A percentile compares a stretch with the other conserved stretches of the same genome.
Evolutionary conservation across 2,797 vertebrate genomes (phyloP).

Genomic region (Saguinus oedipus): DNA sequence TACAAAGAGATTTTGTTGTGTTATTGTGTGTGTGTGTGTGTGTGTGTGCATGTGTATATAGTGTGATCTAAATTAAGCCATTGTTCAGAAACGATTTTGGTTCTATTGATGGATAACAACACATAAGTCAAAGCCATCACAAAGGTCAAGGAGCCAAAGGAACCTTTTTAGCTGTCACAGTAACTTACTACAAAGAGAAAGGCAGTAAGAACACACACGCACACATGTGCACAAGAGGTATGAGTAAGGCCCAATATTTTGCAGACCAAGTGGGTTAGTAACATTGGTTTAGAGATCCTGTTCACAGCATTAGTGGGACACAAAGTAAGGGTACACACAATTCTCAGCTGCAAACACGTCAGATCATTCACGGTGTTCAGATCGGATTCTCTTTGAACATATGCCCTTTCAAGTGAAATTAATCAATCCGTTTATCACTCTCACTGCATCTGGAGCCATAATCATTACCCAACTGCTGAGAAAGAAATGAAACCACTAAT

Average conservation of each 20-base stretch:
- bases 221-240: not conserved
- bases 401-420: slow-evolving; percentile 94
- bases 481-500: slow-evolving; percentile 95
- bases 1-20: not conserved
- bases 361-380: slow-evolving; percentile 80
- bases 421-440: slow-evolving; percentile 97
- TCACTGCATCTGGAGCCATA: slow-evolving; percentile 89
- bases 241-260: slow-evolving; percentile 25
- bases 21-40: not conserved
- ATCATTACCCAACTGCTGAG: slow-evolving; percentile 95
- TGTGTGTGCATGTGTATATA: not conserved
- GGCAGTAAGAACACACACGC: not conserved
- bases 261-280: slow-evolving; percentile 40
- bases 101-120: slow-evolving; percentile 33
- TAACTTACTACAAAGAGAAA: slow-evolving; percentile 18
- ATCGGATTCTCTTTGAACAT: slow-evolving; percentile 90
- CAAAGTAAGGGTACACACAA: slow-evolving; percentile 73
- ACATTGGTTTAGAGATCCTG: slow-evolving; percentile 39
- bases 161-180: not conserved
- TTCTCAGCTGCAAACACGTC: slow-evolving; percentile 74
- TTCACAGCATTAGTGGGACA: slow-evolving; percentile 79
- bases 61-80: not conserved
- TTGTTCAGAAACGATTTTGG: not conserved
- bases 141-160: not conserved
- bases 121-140: not conserved